Evolutionary conservation across 2,113 vertebrate species (phyloP), one percentile per base, ranked within the genome.

Genomic region (Xyliphius kryptos): DNA sequence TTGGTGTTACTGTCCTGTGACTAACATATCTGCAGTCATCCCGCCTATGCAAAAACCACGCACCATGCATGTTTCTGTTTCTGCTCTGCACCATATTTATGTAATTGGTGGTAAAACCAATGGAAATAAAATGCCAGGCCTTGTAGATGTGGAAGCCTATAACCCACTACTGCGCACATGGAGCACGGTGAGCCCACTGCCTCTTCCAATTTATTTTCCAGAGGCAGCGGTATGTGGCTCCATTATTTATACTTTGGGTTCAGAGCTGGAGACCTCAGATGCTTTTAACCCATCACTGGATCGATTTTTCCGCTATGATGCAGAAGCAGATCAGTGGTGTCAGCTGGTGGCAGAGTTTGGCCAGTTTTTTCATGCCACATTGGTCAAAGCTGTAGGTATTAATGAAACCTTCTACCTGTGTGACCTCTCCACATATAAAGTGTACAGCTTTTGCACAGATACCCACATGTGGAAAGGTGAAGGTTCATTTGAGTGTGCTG

Each of bases 341-440:
- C 92, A 93, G 73, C 82, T 99, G 51, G 90, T 97, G 65, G 92
- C 92, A 54, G 94, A 97, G 74, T 98, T 97, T 60, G 93, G 96
- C 14, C 93, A 94, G 38, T 95, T 95, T 79, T 97, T 99, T 76
- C 94, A 99, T 11, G 95, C 96, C 40, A 97, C 90, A 0, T 79
- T 99, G 52, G 93, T 96, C 76, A 97, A 97, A 77, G 90, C 94
- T 0, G 93, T 97, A 61, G 89, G 94, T 1, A 85, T 97, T 41
- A 88, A 93, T 52, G 85, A 88, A 14, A 92, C 89, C 0, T 81
- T 99, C 56, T 94, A 97, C 66, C 90, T 99, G 63, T 99, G 96
- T 69, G 96, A 99, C 79, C 89, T 99, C 59, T 98, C 96, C 41
- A 97, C 92, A 2, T 97, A 98, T 61, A 98, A 97, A 66, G 94